Base-by-base conservation (phyloP, 1,140 invertebrate genomes). In the Phortica variegata region DNA sequence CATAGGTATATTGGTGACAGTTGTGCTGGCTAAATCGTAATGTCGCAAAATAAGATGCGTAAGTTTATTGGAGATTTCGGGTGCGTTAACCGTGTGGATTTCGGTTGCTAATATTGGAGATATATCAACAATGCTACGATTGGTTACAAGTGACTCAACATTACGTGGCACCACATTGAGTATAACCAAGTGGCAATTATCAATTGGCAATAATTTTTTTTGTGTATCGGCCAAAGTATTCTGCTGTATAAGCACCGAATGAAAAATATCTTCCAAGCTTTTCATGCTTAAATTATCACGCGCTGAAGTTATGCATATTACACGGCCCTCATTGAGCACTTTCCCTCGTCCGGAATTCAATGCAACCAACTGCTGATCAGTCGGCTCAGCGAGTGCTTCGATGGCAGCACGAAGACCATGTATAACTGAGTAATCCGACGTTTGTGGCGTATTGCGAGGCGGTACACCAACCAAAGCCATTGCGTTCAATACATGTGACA, bases 1-100 rank as follows among this genome's bases (percentile, higher is more conserved):
- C 95, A 98, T 98, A 3, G 95, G 95, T 65, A 98, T 98, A 20
- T 94, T 95, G 18, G 94, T 98, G 0, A 98, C 94, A 1, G 93
- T 97, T 10, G 95, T 97, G 43, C 90, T 94, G 1, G 93, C 88
- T n/a, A 98, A 78, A 71, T 91, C 85, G 65, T 95, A 97, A 77
- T 97, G 95, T 6, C 85, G 83, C 47, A 91, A 74, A 45, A 91
- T 89, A 2, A 91, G 73, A 41, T 88, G 82, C 0, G 87, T 86
- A 8, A 93, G 75, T 60, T 91, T 86, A 46, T 79, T 81, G 0
- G 85, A 81, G 18, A 86, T 72, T n/a, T 78, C 69, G 7, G 82
- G 78, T 3, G 88, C 86, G 72, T 84, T 85, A 12, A 87, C 82
- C 3, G 83, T 83, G 57, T 87, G 82, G 5, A 90, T 82, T 79